phyloP scores from a whole-genome alignment of 2,113 vertebrate genomes.

The Nematolebias whitei region DNA sequence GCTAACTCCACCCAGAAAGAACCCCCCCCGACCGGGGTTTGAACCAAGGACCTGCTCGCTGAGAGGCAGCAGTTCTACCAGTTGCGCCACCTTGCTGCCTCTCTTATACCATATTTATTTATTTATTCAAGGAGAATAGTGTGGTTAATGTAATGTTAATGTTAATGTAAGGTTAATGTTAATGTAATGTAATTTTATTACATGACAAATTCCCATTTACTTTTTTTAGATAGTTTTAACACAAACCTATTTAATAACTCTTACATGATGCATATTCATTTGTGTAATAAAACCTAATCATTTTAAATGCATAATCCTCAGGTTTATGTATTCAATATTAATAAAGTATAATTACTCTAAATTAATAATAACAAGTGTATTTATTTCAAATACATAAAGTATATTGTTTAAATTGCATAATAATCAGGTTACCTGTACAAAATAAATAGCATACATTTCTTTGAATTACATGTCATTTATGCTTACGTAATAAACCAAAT shows the following conservation, averaged over 20 bases:
- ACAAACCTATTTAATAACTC: neutral
- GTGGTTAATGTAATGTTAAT: no score
- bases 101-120: no score
- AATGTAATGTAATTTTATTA: no score
- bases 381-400: neutral
- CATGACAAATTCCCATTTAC: neutral
- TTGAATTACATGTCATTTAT: neutral
- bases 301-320: neutral
- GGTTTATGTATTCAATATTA: neutral
- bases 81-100: no score
- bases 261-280: neutral
- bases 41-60: no score
- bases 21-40: no score
- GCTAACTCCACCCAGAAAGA: no score
- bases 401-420: neutral
- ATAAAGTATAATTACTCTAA: neutral
- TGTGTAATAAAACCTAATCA: no score
- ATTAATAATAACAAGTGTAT: neutral
- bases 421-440: no score
- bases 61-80: no score
- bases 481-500: neutral
- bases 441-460: constrained; percentile 1
- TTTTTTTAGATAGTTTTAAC: neutral
- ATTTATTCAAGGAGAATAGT: no score
- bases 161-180: no score